Percentiles rank a stretch among this genome's conserved stretches.
Evolutionary conservation across 1,140 invertebrate species (phyloP).

Genomic region (Parapsyche elsis): DNA sequence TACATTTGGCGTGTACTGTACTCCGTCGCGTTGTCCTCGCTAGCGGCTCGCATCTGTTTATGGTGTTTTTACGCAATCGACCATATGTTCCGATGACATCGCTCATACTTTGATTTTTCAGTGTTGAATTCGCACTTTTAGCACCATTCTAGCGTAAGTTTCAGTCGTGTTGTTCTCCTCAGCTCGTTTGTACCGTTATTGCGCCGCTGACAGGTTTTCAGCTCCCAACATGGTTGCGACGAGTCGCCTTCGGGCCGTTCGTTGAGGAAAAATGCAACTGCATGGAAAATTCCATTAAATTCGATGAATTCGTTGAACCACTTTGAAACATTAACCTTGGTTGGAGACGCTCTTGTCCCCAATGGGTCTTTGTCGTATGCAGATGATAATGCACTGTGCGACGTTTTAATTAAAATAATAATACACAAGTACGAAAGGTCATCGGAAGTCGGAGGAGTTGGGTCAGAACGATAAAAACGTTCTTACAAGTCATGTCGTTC

Average conservation of each 20-base stretch:
- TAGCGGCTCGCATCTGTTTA: background rate
- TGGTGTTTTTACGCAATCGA: too few species aligned
- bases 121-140: background rate
- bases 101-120: too few species aligned
- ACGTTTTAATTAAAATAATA: background rate
- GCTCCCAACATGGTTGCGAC: conserved; percentile 22
- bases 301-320: too few species aligned
- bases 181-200: background rate
- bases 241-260: background rate
- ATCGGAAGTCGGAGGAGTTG: background rate
- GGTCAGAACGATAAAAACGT: background rate
- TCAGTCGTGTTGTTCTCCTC: background rate
- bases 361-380: too few species aligned
- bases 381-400: background rate
- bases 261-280: too few species aligned
- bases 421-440: background rate
- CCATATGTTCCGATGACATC: too few species aligned
- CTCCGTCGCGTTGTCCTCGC: background rate
- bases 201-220: background rate
- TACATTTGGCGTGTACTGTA: too few species aligned
- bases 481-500: background rate
- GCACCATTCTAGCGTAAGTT: background rate
- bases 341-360: too few species aligned
- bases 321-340: too few species aligned
- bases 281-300: too few species aligned